Evolutionary conservation across 2,113 vertebrate species (phyloP), one percentile per base, ranked within the genome.

Genomic region (Phalacrocorax pelagicus): DNA sequence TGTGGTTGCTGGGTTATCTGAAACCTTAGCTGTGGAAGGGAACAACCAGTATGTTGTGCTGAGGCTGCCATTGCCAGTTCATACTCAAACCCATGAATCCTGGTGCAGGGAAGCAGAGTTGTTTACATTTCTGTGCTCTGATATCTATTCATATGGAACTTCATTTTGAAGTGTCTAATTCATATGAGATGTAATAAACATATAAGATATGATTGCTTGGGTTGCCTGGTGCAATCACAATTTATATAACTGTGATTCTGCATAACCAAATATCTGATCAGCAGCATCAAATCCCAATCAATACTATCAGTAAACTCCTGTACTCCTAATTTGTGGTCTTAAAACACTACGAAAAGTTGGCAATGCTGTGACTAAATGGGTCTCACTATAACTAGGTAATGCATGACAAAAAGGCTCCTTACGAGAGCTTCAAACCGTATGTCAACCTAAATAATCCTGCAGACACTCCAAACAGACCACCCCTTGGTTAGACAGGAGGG

Each of bases 401-500:
- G 22, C 26, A 38, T 29, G 52, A 73, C 16, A 54, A 38, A 95
- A 83, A n/a, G 23, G 38, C 14, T 73, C 4, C 0, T 66, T 51
- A 38, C 0, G 4, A 66, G 36, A 82, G 24, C n/a, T 69, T 92
- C 63, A 90, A 71, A 84, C 11, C 19, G 16, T 44, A 7, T 4
- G 4, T 74, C 52, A 90, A 81, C 9, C 15, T 63, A 80, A 93
- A 63, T 24, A 80, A 54, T 44, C 19, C 44, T 75, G 19, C 46
- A 69, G 26, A 32, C 4, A 21, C 11, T 72, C 40, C 62, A 72
- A 72, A 30, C 3, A 77, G 55, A 86, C 7, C 8, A 72, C 1
- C 20, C 6, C 9, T 13, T 51, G 10, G 5, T 57, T 52, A 82
- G 17, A 81, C 38, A 4, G 0, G 0, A 73, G 6, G 13, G 6